Percentiles rank a stretch among this genome's conserved stretches.
phyloP scores from a whole-genome alignment of 2,888 invertebrate genomes.

The Hofmannophila pseudospretella region DNA sequence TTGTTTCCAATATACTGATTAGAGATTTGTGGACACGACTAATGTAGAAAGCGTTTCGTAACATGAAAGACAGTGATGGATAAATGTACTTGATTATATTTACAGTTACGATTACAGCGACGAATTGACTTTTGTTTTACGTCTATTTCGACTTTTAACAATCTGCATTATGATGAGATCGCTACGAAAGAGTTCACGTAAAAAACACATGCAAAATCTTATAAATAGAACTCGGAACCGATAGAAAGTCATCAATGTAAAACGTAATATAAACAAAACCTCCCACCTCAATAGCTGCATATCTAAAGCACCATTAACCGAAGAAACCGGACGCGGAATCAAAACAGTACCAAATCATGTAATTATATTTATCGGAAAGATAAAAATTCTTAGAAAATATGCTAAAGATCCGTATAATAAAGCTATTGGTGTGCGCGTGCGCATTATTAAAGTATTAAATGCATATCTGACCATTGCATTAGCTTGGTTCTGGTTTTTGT shows the following conservation, averaged over 20 bases:
- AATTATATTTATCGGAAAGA: conserved; percentile 60
- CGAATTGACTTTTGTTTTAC: conserved; percentile 12
- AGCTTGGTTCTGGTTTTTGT: conserved; percentile 45
- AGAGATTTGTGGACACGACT: conserved; percentile 43
- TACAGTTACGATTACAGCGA: conserved; percentile 32
- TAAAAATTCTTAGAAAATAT: conserved; percentile 51
- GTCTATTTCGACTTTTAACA: too few species aligned
- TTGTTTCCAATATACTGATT: conserved; percentile 58
- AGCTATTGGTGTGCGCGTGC: conserved; percentile 59
- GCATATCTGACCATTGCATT: conserved; percentile 37
- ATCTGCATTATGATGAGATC: too few species aligned
- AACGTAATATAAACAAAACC: conserved; percentile 41
- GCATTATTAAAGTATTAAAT: conserved; percentile 42
- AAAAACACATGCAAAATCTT: conserved; percentile 21
- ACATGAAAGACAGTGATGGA: conserved; percentile 42
- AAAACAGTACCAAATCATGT: conserved; percentile 50
- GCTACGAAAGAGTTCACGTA: too few species aligned
- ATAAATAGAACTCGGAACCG: conserved; percentile 15
- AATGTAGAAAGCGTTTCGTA: conserved; percentile 55
- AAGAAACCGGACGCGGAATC: conserved; percentile 51
- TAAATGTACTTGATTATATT: conserved; percentile 41
- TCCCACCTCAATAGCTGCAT: conserved; percentile 43
- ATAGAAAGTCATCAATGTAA: conserved; percentile 30
- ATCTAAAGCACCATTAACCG: conserved; percentile 38
- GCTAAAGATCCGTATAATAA: conserved; percentile 59